Evolutionary conservation across 2,113 vertebrate genomes (phyloP), one percentile per base, ranked within the genome.

Genomic region (Tenebrosternarchus preto): DNA sequence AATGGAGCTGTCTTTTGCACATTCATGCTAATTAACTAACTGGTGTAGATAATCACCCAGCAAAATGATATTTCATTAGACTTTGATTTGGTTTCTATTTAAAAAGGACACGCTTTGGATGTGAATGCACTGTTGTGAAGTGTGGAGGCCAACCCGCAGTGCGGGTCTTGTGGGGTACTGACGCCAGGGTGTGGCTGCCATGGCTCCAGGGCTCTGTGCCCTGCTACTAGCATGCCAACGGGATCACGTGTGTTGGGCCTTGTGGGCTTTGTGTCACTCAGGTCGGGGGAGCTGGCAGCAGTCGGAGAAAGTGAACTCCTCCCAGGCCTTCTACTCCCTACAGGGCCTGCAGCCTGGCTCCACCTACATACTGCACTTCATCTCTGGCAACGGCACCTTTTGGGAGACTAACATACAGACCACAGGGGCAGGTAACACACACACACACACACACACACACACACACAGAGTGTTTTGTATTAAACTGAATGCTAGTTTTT

Each of bases 301-400:
- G 61, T 92, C 90, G 3, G 87, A 80, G 74, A 74, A 85, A 0
- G 80, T 96, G 27, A 95, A 92, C 89, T 92, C 94, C 68, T 90
- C 91, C 0, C 94, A 95, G 86, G 92, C 91, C 7, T 94, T 91
- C 86, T 95, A 93, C 84, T 88, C 86, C 0, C 89, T 96, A 80
- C 83, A 85, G 8, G 91, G 89, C 60, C 91, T 96, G 78, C 86
- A 94, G 33, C 92, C 95, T 0, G 93, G 93, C 43, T 91, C 90
- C 0, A 1, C 84, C n/a, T 96, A 96, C 31, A 68, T 81, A 22
- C 89, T 96, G 0, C 69, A 11, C 22, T 84, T 95, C 60, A 31
- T 83, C 16, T 88, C 83, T 4, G 87, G 76, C 27, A 92, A 93
- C 82, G 8, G n/a, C 16, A 91, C 88, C 0, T 86, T 88, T 53